Conservation (phyloP, 2,113 vertebrate species). For the Bungarus multicinctus region DNA sequence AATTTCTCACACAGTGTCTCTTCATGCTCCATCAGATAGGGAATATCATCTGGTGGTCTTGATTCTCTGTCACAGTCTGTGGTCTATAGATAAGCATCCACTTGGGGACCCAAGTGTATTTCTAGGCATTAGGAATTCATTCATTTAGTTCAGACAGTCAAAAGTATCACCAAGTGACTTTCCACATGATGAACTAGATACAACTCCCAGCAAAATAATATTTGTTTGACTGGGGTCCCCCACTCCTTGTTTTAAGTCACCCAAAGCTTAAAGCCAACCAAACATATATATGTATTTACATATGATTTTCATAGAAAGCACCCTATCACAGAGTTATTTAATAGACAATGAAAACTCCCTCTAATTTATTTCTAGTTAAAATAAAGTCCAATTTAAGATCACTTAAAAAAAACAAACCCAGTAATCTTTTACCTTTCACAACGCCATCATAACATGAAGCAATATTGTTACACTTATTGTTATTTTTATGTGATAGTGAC, state of each 20-base stretch:
- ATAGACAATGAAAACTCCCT: not conserved
- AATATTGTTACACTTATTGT: not conserved
- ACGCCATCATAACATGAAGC: not conserved
- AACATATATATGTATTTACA: not conserved
- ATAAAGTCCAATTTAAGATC: not conserved
- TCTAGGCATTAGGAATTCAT: not conserved
- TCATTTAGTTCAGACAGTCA: not conserved
- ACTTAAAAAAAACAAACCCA: not conserved
- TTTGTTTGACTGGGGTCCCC: not conserved
- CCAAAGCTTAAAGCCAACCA: not conserved
- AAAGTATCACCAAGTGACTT: not conserved
- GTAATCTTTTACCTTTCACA: not conserved
- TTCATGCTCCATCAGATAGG: no score
- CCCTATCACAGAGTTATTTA: not conserved
- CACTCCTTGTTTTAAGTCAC: not conserved
- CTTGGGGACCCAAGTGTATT: no score
- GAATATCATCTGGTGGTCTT: no score
- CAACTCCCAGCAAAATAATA: not conserved
- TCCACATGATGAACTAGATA: not conserved
- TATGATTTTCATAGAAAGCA: not conserved
- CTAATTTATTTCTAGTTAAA: not conserved
- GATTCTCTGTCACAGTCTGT: no score
- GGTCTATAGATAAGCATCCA: no score
- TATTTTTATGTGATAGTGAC: not conserved
- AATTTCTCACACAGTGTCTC: not conserved